Percentiles rank a stretch among this genome's conserved stretches.
Evolutionary conservation across 2,797 vertebrate species (phyloP).

Genomic region (Gallinago stenura): DNA sequence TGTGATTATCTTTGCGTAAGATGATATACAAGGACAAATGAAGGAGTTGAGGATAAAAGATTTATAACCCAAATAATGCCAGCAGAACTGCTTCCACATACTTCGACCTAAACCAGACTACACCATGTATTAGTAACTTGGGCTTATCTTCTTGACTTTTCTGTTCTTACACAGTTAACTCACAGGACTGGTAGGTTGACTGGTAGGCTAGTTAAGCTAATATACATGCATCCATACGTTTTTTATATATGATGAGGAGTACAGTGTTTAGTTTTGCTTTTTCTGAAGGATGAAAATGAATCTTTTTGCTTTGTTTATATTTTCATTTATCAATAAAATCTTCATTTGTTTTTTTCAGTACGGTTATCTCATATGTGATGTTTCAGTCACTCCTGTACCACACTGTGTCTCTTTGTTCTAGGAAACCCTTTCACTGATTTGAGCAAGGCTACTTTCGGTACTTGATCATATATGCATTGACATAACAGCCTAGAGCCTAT

Average conservation of each 20-base stretch:
- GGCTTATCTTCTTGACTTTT: background rate
- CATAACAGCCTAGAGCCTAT: background rate
- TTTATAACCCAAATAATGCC: background rate
- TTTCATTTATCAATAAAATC: background rate
- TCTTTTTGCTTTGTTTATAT: background rate
- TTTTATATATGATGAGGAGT: background rate
- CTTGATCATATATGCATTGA: background rate
- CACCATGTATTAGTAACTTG: background rate
- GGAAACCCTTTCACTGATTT: background rate
- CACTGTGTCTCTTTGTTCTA: background rate
- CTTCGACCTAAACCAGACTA: background rate
- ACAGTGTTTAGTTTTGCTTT: background rate
- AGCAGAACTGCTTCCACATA: background rate
- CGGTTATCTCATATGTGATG: background rate
- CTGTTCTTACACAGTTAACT: background rate
- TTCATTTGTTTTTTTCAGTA: background rate
- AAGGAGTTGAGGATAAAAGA: background rate
- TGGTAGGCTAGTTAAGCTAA: background rate
- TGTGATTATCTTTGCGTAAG: background rate
- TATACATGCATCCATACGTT: background rate
- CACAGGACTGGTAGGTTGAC: background rate
- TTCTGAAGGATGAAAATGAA: background rate
- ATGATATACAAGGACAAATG: background rate
- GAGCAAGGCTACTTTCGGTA: background rate
- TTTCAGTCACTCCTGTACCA: background rate